Evolutionary conservation across 2,888 invertebrate species (phyloP).

Genomic region (Machimus atricapillus): DNA sequence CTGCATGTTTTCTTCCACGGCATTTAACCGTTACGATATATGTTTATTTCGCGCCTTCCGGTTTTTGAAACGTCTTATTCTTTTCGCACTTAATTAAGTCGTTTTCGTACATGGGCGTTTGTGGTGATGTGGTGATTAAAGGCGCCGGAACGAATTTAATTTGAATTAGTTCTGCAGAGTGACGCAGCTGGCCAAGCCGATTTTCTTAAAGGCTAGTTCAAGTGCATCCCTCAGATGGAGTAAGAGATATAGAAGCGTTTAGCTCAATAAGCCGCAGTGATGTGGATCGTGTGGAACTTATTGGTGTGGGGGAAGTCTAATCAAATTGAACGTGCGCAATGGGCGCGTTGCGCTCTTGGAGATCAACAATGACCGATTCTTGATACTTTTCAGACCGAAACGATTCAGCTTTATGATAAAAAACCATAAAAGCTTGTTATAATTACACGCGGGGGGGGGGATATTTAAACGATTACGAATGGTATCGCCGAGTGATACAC

Average conservation of each 20-base stretch:
- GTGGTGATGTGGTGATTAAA: not conserved
- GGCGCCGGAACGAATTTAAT: conserved; percentile 31
- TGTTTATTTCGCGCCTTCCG: not conserved
- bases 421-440: not conserved
- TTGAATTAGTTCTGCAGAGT: conserved; percentile 8
- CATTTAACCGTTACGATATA: not conserved
- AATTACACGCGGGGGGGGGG: not conserved
- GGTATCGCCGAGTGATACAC: not conserved
- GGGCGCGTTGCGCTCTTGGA: not conserved
- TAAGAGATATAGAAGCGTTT: not conserved
- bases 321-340: not conserved
- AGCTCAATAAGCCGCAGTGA: not conserved
- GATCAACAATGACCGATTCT: conserved; percentile 27
- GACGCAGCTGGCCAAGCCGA: not conserved
- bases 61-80: not conserved
- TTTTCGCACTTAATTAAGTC: not conserved
- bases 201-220: not conserved
- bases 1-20: not conserved
- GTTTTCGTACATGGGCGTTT: not conserved
- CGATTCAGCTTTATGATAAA: not conserved
- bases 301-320: not conserved
- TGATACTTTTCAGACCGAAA: conserved; percentile 31
- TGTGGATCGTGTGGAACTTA: not conserved
- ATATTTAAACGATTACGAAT: not conserved
- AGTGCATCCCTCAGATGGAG: not conserved